These are phyloP conservation scores for Sebastes hubbsi DNA, from an alignment of 2,797 vertebrate genomes.

Conservation along the genomic window DNA sequence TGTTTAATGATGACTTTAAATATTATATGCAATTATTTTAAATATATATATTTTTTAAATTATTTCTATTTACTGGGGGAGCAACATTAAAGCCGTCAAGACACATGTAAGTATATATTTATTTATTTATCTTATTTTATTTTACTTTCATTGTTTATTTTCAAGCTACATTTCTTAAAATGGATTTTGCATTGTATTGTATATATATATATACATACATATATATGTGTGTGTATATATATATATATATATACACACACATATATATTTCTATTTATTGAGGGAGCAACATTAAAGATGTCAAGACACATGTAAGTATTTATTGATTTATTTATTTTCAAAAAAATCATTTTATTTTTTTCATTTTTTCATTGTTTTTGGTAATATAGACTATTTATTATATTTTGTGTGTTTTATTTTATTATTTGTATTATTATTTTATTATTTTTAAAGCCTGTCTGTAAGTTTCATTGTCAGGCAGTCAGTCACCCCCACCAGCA, in stretches of 20 bases:
- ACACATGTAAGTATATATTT: not conserved
- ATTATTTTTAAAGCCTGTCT: not conserved
- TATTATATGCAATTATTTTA: too few relatives aligned
- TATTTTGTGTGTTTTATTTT: too few relatives aligned
- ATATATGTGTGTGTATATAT: too few relatives aligned
- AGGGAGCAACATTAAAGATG: not conserved
- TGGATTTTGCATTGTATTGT: too few relatives aligned
- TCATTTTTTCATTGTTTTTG: not conserved
- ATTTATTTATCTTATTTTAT: not conserved
- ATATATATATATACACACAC: rapidly evolving
- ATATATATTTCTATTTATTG: not conserved
- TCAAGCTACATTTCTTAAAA: not conserved
- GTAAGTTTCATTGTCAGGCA: not conserved
- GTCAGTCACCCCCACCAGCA: not conserved
- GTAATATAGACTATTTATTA: too few relatives aligned
- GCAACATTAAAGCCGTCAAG: not conserved
- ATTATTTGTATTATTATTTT: too few relatives aligned
- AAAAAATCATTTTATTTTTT: not conserved
- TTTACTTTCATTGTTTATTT: not conserved
- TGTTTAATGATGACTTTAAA: too few relatives aligned
- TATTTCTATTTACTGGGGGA: not conserved
- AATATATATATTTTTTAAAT: too few relatives aligned
- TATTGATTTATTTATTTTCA: too few relatives aligned
- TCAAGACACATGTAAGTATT: not conserved
- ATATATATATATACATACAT: too few relatives aligned